Evolutionary conservation across 2,797 vertebrate species (phyloP).

Genomic region (Cheirogaleus major): DNA sequence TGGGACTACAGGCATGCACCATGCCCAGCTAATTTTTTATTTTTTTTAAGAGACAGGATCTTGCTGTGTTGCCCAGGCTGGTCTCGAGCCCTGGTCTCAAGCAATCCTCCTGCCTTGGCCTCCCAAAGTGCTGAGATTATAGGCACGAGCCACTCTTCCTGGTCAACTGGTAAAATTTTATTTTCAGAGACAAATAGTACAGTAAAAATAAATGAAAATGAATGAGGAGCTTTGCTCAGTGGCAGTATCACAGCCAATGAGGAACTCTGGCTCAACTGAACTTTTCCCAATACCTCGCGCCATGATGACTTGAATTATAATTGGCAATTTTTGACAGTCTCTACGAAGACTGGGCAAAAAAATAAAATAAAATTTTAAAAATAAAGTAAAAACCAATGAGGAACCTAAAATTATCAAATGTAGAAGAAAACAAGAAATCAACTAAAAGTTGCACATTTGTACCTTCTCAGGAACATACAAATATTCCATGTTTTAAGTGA

Average conservation of each 20-base stretch:
- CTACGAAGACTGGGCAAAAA: no score
- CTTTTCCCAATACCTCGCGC: no score
- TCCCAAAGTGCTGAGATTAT: background rate
- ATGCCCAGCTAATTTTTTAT: background rate
- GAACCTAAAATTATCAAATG: background rate
- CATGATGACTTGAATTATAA: no score
- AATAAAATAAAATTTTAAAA: background rate
- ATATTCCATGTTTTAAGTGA: background rate
- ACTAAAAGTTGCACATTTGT: background rate
- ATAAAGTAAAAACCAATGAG: background rate
- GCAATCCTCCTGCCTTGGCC: background rate
- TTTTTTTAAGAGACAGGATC: background rate
- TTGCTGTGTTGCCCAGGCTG: background rate
- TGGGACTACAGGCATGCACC: background rate
- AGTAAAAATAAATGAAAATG: constrained; percentile 5
- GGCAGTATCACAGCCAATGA: no score
- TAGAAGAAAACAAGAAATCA: background rate
- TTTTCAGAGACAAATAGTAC: background rate
- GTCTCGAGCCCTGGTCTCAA: background rate
- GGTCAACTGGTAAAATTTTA: background rate
- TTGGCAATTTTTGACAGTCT: no score
- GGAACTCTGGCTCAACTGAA: no score
- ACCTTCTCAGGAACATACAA: background rate
- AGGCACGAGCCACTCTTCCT: background rate
- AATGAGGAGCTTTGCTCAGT: background rate